A percentile compares a stretch with the other conserved stretches of the same genome.
phyloP scores from a whole-genome alignment of 2,888 invertebrate genomes.

The Amiota mariae region DNA sequence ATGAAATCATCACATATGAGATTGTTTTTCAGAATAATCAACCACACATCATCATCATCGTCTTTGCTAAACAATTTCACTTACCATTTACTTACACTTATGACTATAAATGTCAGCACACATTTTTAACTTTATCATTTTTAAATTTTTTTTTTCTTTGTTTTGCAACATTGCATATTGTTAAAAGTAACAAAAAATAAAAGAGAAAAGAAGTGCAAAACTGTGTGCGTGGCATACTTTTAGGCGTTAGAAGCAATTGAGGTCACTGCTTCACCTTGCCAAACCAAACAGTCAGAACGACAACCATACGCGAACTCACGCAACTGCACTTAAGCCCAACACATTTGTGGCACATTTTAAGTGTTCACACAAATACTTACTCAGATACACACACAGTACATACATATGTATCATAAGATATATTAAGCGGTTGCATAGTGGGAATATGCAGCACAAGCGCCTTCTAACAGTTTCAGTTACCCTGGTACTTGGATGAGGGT shows the following conservation, averaged over 20 bases:
- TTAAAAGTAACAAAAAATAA: slow-evolving; percentile 15
- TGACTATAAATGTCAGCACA: slow-evolving; percentile 18
- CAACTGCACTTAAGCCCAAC: slow-evolving; percentile 7
- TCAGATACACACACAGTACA: neutral
- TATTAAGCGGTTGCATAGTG: neutral
- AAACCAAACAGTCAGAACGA: neutral
- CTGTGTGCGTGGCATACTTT: slow-evolving; percentile 22
- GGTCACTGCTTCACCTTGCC: slow-evolving; percentile 31
- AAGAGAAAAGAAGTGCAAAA: neutral
- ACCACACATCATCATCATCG: too few relatives aligned
- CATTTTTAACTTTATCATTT: slow-evolving; percentile 3
- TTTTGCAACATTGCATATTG: slow-evolving; percentile 15
- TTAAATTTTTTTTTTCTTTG: neutral
- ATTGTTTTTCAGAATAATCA: too few relatives aligned
- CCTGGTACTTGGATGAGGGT: neutral
- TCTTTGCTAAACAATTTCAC: too few relatives aligned
- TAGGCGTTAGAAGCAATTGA: slow-evolving; percentile 27
- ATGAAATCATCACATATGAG: too few relatives aligned
- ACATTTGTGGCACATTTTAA: slow-evolving; percentile 23
- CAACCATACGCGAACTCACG: slow-evolving; percentile 4
- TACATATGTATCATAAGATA: neutral
- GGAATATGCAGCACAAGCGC: neutral
- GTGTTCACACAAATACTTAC: neutral
- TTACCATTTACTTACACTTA: neutral
- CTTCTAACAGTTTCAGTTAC: slow-evolving; percentile 15